Evolutionary conservation across 2,797 vertebrate genomes (phyloP).

Genomic region (Capromys pilorides): DNA sequence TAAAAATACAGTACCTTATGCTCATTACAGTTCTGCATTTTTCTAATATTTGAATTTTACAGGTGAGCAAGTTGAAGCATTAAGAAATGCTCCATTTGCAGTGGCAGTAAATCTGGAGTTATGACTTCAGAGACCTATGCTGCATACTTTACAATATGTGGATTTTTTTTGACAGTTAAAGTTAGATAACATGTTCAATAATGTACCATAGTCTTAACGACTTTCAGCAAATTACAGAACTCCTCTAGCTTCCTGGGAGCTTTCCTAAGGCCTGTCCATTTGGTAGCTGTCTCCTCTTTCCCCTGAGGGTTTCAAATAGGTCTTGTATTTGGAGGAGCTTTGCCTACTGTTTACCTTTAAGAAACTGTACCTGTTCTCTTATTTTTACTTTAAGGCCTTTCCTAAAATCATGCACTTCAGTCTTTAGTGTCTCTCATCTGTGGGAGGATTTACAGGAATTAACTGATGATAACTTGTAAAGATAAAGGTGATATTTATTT

Average conservation of each 20-base stretch:
- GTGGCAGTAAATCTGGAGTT: constrained; percentile 6
- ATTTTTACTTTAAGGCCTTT: constrained; percentile 46
- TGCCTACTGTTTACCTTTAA: constrained; percentile 17
- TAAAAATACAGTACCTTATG: constrained; percentile 31
- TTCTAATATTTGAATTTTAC: constrained; percentile 33
- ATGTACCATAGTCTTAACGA: not conserved
- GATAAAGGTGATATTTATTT: not conserved
- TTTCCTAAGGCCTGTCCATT: not conserved
- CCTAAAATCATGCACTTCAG: not conserved
- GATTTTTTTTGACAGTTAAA: not conserved
- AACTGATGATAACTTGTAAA: constrained; percentile 48
- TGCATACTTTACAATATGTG: not conserved
- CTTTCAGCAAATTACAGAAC: not conserved
- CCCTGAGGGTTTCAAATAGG: not conserved
- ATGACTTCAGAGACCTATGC: not conserved
- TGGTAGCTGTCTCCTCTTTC: not conserved
- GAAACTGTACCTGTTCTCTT: not conserved
- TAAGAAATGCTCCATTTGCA: not conserved
- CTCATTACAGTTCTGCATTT: constrained; percentile 29
- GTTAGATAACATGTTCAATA: not conserved
- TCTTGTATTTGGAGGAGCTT: constrained; percentile 17
- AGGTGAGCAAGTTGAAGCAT: constrained; percentile 20
- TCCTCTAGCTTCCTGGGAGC: not conserved
- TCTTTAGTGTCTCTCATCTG: constrained; percentile 33
- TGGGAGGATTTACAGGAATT: constrained; percentile 39